Base-by-base conservation (phyloP, 2,888 invertebrate genomes). In the Eurytoma californica region DNA sequence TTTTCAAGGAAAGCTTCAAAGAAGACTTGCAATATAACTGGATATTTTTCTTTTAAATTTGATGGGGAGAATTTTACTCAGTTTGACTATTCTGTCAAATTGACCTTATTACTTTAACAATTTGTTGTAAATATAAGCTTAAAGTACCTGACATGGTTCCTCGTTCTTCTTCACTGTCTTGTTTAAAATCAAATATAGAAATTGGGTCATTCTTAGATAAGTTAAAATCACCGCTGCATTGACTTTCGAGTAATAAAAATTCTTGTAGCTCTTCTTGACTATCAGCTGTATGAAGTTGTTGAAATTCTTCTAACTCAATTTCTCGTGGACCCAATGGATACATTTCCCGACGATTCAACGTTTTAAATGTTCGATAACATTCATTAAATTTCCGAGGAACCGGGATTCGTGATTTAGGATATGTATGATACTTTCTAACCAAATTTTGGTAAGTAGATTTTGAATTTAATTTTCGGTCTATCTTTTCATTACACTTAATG, bases 251-350 rank as follows among this genome's bases (percentile, higher is more conserved):
- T 69, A 93, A 86, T 75, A 93, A 88, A 87, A 93, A 93, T 86
- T 93, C 93, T 84, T 93, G 93, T 55, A 93, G 87, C 82, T 93
- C 93, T 83, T 93, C 93, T 83, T 92, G 92, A 84, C 93, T 93
- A 81, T 93, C 92, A 3, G 92, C 92, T 0, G 92, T 92, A 83
- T 93, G 93, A 18, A 93, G 86, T 85, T 93, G 93, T 76, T 91
- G 92, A 82, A 92, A 93, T 39, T 90, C 91, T 74, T 91, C 91
- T 2, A 92, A 91, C 83, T 93, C 93, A 69, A 93, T 89, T 87
- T 93, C 93, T 80, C 93, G 87, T 0, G 93, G 93, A 84, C 93
- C 93, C 67, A 93, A 84, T 0, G 92, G 92, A 85, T 92, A 93
- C 88, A 92, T 90, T 2, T 89, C 90, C 5, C 86, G 85, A 73